These are phyloP conservation scores for Astyanax mexicanus DNA, from an alignment of 2,797 vertebrate species.

Conservation along the genomic window DNA sequence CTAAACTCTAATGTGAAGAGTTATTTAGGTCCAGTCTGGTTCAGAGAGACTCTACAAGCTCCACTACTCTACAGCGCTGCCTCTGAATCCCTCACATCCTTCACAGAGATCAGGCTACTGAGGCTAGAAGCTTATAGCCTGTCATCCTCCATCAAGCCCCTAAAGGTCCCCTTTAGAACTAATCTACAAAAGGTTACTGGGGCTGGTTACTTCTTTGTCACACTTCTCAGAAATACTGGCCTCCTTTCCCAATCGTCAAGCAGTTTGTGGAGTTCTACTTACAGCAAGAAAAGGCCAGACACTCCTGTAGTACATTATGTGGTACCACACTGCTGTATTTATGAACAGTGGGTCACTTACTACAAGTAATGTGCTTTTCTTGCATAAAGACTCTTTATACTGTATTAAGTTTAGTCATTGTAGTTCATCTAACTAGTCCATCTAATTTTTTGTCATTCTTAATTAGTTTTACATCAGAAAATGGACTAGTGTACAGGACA, in stretches of 20 bases:
- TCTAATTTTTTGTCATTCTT: too few species aligned
- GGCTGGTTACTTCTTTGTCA: neutral
- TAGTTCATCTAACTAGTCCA: too few species aligned
- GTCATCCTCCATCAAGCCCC: neutral
- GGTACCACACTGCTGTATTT: neutral
- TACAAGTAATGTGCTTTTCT: neutral
- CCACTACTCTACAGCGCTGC: neutral
- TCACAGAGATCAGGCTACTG: neutral
- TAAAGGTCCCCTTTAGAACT: constrained; percentile 12
- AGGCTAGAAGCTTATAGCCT: neutral
- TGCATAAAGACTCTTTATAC: neutral
- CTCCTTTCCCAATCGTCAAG: neutral
- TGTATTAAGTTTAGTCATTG: neutral
- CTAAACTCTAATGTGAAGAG: neutral
- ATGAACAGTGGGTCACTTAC: constrained; percentile 1
- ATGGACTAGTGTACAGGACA: too few species aligned
- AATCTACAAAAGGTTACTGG: constrained; percentile 1
- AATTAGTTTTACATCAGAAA: too few species aligned
- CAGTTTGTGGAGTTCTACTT: neutral
- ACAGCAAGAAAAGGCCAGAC: neutral
- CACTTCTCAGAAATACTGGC: neutral
- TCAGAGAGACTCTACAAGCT: neutral
- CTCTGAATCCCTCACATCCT: too few species aligned
- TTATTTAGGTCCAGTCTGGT: neutral
- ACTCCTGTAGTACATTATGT: neutral